These are phyloP conservation scores for Apus apus DNA, from an alignment of 2,113 vertebrate genomes.

Conservation along the genomic window DNA sequence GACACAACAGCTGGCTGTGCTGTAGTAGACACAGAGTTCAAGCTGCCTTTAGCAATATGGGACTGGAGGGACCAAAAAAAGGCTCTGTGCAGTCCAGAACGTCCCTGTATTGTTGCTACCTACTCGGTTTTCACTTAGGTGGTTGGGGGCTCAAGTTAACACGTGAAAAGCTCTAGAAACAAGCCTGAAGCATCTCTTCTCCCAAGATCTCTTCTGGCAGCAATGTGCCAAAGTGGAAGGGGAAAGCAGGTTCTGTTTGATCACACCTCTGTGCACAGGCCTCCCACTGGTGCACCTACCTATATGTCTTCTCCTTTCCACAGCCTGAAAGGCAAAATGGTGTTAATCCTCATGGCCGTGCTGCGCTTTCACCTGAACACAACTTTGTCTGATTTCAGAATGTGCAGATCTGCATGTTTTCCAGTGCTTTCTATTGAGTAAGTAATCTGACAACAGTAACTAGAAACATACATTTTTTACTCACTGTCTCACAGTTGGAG, in stretches of 20 bases:
- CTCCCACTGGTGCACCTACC: neutral
- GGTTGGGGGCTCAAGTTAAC: neutral
- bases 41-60: neutral
- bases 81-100: neutral
- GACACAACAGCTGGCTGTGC: neutral
- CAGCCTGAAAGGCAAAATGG: neutral
- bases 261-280: neutral
- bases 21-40: neutral
- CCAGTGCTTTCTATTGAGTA: neutral
- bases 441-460: neutral
- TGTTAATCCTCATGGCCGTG: neutral
- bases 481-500: neutral
- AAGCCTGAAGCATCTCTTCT: neutral
- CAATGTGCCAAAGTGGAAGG: neutral
- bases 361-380: neutral
- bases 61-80: neutral
- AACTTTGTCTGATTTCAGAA: neutral
- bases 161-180: neutral
- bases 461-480: neutral
- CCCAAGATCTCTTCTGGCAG: neutral
- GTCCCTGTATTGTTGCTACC: neutral
- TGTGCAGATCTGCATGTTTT: neutral
- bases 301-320: neutral
- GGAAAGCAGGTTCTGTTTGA: neutral
- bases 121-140: neutral